A percentile compares a stretch with the other conserved stretches of the same genome.
These are phyloP conservation scores for Rhagonycha lutea DNA, from an alignment of 2,888 invertebrate genomes.

Conservation along the genomic window DNA sequence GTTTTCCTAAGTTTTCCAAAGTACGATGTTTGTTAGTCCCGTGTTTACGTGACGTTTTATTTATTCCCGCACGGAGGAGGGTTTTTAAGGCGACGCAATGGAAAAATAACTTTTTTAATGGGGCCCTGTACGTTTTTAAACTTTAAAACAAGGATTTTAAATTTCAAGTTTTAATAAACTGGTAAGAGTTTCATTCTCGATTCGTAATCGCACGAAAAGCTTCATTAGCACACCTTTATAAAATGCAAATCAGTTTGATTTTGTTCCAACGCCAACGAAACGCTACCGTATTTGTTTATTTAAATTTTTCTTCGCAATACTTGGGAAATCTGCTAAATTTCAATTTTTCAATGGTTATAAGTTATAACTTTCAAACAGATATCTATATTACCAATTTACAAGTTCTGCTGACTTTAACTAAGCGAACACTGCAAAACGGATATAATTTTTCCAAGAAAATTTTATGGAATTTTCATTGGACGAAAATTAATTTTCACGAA, in stretches of 20 bases:
- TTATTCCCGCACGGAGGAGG: slow-evolving; percentile 11
- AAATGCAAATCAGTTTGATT: neutral
- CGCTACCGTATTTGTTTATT: neutral
- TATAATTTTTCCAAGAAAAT: too few relatives aligned
- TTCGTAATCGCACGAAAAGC: neutral
- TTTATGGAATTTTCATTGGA: too few relatives aligned
- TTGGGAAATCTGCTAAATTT: neutral
- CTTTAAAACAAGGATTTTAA: slow-evolving; percentile 4
- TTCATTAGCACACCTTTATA: neutral
- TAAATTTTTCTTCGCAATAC: neutral
- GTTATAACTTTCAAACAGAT: too few relatives aligned
- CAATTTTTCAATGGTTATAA: too few relatives aligned
- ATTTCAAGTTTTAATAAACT: neutral
- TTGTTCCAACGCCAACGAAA: neutral
- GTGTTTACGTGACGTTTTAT: slow-evolving; percentile 19
- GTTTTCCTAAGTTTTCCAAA: slow-evolving; percentile 17
- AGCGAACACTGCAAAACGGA: too few relatives aligned
- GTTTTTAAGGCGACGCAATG: slow-evolving; percentile 7
- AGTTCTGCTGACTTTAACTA: too few relatives aligned
- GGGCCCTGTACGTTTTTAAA: neutral
- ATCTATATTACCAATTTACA: too few relatives aligned
- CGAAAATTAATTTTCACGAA: too few relatives aligned
- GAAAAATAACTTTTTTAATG: slow-evolving; percentile 12
- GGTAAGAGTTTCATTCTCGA: neutral
- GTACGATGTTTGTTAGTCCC: slow-evolving; percentile 13